Conservation (phyloP, 2,797 vertebrate genomes). For the Pantherophis alleghaniensis region DNA sequence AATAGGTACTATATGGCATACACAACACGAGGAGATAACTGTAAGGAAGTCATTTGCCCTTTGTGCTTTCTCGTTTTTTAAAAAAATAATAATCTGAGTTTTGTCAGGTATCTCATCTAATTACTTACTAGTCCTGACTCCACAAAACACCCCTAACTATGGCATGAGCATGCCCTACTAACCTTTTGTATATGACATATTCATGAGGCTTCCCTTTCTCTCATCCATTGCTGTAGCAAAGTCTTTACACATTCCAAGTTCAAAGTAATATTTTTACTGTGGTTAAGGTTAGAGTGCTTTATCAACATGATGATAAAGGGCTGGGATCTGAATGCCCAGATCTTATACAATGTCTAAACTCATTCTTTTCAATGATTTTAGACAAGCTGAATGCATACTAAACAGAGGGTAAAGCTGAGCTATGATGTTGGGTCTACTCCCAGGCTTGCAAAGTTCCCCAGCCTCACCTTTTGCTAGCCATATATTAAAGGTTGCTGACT, state of each 20-base stretch:
- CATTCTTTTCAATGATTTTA: background rate
- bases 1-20: background rate
- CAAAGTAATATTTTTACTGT: background rate
- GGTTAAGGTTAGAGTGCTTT: background rate
- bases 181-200: background rate
- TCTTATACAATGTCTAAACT: background rate
- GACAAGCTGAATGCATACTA: background rate
- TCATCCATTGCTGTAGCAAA: background rate
- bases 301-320: background rate
- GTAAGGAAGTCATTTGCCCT: background rate
- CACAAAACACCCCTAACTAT: background rate
- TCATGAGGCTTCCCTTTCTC: background rate
- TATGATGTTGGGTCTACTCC: background rate
- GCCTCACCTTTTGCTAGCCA: background rate
- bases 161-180: background rate
- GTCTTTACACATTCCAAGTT: background rate
- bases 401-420: background rate
- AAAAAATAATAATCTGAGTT: background rate
- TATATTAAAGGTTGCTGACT: background rate
- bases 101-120: background rate
- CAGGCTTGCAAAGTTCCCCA: background rate
- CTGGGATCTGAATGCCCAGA: background rate
- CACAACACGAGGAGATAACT: background rate
- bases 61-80: background rate
- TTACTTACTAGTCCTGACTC: background rate